phyloP scores from a whole-genome alignment of 2,888 invertebrate genomes.

The Lasioglossum leucozonium region DNA sequence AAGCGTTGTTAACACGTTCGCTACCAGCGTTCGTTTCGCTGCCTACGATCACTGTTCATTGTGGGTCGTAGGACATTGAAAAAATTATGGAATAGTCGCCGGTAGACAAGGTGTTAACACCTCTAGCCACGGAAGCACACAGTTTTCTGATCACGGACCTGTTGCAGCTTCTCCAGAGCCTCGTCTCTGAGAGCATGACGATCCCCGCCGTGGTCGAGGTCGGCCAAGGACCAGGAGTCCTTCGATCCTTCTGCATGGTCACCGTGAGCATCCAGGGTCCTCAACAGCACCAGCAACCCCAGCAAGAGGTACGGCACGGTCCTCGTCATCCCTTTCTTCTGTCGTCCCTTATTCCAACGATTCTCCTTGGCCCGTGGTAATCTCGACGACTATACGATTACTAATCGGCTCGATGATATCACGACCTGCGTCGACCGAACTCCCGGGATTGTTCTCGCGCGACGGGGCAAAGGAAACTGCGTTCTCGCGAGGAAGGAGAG shows the following conservation, averaged over 20 bases:
- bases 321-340: slow-evolving; percentile 39
- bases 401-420: background rate
- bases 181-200: slow-evolving; percentile 65
- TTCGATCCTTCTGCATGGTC: slow-evolving; percentile 6
- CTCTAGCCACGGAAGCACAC: background rate
- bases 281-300: slow-evolving; percentile 36
- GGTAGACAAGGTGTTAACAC: too few relatives aligned
- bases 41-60: background rate
- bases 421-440: background rate
- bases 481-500: slow-evolving; percentile 26
- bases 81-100: background rate
- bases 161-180: slow-evolving; percentile 72
- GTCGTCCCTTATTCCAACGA: background rate
- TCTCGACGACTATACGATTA: background rate
- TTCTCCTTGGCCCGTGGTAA: background rate
- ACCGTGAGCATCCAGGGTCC: slow-evolving; percentile 4
- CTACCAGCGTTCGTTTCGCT: background rate
- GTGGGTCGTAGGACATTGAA: background rate
- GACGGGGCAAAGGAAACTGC: slow-evolving; percentile 3
- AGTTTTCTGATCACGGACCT: slow-evolving; percentile 69
- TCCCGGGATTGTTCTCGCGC: slow-evolving; percentile 10
- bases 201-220: slow-evolving; percentile 53
- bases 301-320: slow-evolving; percentile 27
- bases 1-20: background rate
- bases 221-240: slow-evolving; percentile 51